Evolutionary conservation across 2,888 invertebrate genomes (phyloP).

Genomic region (Dynastes tityus): DNA sequence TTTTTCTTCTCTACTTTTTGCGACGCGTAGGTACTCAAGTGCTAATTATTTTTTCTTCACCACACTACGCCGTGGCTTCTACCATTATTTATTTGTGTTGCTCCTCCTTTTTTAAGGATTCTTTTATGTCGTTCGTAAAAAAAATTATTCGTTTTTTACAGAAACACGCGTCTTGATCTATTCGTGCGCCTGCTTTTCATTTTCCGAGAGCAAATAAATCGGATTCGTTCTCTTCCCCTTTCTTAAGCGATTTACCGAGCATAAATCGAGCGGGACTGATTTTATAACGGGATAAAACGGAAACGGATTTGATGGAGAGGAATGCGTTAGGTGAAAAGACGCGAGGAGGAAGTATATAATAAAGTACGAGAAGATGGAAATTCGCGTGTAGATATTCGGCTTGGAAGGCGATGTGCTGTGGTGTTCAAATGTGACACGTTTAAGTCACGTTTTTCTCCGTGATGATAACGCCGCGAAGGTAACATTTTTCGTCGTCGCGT

Average conservation of each 20-base stretch:
- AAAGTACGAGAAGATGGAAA: constrained; percentile 16
- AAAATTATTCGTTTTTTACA: background rate
- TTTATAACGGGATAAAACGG: constrained; percentile 18
- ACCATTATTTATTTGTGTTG: background rate
- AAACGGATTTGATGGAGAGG: background rate
- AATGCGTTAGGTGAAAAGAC: background rate
- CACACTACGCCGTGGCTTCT: background rate
- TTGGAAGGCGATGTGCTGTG: background rate
- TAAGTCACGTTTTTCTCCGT: constrained; percentile 20
- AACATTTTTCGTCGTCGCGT: background rate
- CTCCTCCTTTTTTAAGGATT: background rate
- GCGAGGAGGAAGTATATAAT: background rate
- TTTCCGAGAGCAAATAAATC: background rate
- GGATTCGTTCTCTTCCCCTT: background rate
- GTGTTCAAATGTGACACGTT: constrained; percentile 9
- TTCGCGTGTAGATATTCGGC: constrained; percentile 15
- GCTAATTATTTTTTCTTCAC: background rate
- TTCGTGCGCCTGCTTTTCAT: background rate
- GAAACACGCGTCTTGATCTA: background rate
- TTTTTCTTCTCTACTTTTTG: background rate
- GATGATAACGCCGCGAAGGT: constrained; percentile 8
- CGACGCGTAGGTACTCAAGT: background rate
- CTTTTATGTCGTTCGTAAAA: constrained; percentile 3
- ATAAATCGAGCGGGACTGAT: constrained; percentile 24
- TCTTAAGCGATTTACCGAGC: constrained; percentile 1